Evolutionary conservation across 2,113 vertebrate genomes (phyloP), one percentile per base, ranked within the genome.

Genomic region (Ochotona curzoniae): DNA sequence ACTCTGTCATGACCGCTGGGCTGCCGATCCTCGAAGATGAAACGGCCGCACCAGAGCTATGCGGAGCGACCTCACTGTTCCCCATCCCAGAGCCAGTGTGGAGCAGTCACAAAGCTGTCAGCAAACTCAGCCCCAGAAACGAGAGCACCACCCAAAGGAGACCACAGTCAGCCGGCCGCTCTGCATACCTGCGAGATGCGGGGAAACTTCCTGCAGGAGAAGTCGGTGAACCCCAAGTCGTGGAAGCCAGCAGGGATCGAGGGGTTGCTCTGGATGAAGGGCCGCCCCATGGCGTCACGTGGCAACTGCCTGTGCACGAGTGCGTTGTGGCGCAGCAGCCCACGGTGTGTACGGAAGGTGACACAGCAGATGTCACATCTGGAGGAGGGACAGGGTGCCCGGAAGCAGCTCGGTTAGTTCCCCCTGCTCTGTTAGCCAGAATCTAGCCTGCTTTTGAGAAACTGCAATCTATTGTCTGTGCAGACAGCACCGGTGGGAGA

Each of bases 211-310:
- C 98, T 98, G 96, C 99, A 99, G 97, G 99, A 99, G 98, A 99
- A 99, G 98, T 99, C 99, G 0, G 99, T 99, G 98, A 99, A 99
- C 91, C 99, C 99, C 95, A 99, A 97, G 96, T 99, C 99, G 0
- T 99, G 99, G 98, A 99, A 99, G 96, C 99, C 99, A 49, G 98
- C 98, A 0, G 99, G 99, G 97, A 99, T 99, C 2, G 99, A 99
- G 94, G 99, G 99, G 97, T 99, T 99, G 98, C 98, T 99, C 98
- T 99, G 99, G 97, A 99, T 99, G 97, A 99, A 99, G 91, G 99
- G 99, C 18, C 98, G 99, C 73, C 99, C 99, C 60, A 93, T 98
- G 2, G 98, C 98, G 87, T 99, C 99, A 78, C 98, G 98, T 94
- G 99, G 99, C 96, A 99, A 99, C 87, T 99, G 98, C 96, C 99